These are phyloP conservation scores for Corythornis cristatus DNA, from an alignment of 2,113 vertebrate species.

Conservation along the genomic window DNA sequence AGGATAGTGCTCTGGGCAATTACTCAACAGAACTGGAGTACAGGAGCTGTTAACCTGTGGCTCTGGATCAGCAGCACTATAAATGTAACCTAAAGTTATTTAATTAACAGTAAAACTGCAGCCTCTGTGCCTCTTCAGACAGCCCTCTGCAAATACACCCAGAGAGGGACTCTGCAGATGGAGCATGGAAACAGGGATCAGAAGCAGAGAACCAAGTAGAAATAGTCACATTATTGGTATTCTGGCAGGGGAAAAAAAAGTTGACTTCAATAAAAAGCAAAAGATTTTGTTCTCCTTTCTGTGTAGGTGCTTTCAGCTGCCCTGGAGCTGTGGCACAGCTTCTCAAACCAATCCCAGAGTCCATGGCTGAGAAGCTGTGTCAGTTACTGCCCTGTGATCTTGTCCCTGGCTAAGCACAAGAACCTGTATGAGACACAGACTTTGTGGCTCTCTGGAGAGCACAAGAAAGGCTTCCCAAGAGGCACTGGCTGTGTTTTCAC, in stretches of 20 bases:
- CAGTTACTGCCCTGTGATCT: slow-evolving; percentile 9
- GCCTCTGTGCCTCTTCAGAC: slow-evolving; percentile 25
- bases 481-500: not conserved
- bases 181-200: not conserved
- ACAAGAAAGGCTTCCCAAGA: slow-evolving; percentile 50
- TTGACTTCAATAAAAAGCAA: not conserved
- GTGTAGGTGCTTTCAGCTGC: not conserved
- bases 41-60: slow-evolving; percentile 26
- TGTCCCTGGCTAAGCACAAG: not conserved
- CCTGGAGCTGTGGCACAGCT: slow-evolving; percentile 18
- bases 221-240: not conserved
- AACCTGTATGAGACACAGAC: not conserved
- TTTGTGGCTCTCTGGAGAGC: not conserved
- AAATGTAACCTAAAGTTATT: not conserved
- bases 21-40: slow-evolving; percentile 1
- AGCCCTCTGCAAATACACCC: not conserved
- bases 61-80: slow-evolving; percentile 16
- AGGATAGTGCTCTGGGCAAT: slow-evolving; percentile 37
- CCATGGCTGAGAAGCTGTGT: slow-evolving; percentile 31
- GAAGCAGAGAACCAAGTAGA: not conserved
- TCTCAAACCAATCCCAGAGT: slow-evolving; percentile 34
- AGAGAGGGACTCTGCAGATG: not conserved
- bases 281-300: not conserved
- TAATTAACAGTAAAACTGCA: slow-evolving; percentile 45
- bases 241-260: not conserved